phyloP scores from a whole-genome alignment of 2,113 vertebrate species.

The Myxocyprinus asiaticus region DNA sequence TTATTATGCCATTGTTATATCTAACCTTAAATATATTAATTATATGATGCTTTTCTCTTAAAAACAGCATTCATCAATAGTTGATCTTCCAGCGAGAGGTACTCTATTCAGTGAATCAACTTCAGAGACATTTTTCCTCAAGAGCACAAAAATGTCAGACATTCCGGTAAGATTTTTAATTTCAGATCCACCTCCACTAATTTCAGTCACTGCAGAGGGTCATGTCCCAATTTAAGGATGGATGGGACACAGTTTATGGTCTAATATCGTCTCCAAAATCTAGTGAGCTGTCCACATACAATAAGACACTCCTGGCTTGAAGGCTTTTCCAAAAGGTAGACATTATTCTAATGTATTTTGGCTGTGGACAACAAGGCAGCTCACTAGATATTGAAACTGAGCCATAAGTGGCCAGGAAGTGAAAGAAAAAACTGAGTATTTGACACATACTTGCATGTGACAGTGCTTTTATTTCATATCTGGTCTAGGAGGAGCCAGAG shows the following conservation, averaged over 20 bases:
- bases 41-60: background rate
- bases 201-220: too few relatives aligned
- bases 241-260: too few relatives aligned
- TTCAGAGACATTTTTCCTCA: constrained; percentile 61
- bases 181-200: too few relatives aligned
- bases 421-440: background rate
- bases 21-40: background rate
- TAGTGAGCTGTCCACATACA: too few relatives aligned
- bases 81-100: constrained; percentile 54
- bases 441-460: background rate
- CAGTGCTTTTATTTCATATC: constrained; percentile 22
- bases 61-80: constrained; percentile 61
- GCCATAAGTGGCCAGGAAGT: background rate
- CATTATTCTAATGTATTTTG: too few relatives aligned
- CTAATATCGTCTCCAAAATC: too few relatives aligned
- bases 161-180: constrained; percentile 63
- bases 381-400: background rate
- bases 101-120: constrained; percentile 68
- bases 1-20: background rate
- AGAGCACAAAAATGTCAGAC: constrained; percentile 67
- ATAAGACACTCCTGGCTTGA: too few relatives aligned
- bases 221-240: too few relatives aligned
- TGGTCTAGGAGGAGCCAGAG: constrained; percentile 73
- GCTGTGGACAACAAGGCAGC: background rate
- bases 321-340: too few relatives aligned